Evolutionary conservation across 2,113 vertebrate species (phyloP), one percentile per base, ranked within the genome.

Genomic region (Nestor notabilis): DNA sequence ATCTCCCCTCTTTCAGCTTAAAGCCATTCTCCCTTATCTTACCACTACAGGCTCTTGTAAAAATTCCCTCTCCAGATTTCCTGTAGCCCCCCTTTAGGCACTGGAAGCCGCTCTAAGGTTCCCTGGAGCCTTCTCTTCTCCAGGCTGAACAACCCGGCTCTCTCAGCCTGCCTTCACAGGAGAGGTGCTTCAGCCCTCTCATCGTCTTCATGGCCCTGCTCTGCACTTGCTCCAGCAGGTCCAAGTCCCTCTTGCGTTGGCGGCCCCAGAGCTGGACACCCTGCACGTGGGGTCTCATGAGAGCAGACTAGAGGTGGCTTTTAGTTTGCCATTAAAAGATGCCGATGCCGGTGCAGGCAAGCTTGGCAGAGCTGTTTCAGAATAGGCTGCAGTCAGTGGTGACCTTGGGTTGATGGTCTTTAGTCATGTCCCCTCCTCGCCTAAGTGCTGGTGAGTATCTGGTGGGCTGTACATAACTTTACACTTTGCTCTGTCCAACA

Each of bases 401-500:
- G 37, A 27, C 24, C 64, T 66, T 0, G 1, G 16, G 33, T 7
- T 58, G 66, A 29, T 43, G 43, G 24, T 27, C 20, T 41, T 33
- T 8, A 21, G 37, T 19, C 5, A 3, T 10, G 17, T 56, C 10
- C 35, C 58, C 35, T 61, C 24, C 2, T 1, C 33, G 16, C 4
- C 1, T 27, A 72, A 60, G 25, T 3, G 5, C 33, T 0, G 0
- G 20, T 0, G 5, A 33, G 9, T 29, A 5, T 44, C 21, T 20
- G 16, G 17, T 35, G 37, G 15, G 13, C 31, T 53, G 6, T 72
- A 8, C 21, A 31, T n/a, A 10, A 17, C 3, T 3, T 31, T 18
- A 21, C 1, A 1, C 28, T 58, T 80, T 19, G 27, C 28, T 49
- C 24, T 31, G 27, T 71, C 78, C 0, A 0, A 25, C 0, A 11